A percentile compares a stretch with the other conserved stretches of the same genome.
Conservation (phyloP, 1,140 invertebrate species). For the Dendrolimus kikuchii region DNA sequence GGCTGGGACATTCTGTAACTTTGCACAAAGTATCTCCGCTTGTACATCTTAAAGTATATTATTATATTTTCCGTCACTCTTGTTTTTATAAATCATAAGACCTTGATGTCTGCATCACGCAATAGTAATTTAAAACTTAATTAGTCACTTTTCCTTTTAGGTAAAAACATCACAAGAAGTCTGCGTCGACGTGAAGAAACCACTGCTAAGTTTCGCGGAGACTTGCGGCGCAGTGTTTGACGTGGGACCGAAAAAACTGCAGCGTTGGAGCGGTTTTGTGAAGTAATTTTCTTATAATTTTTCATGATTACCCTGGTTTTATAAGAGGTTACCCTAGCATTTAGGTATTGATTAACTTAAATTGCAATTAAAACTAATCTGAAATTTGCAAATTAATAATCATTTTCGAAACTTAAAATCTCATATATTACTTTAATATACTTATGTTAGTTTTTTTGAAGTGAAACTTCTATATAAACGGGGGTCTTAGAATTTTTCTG, state of each 20-base stretch:
- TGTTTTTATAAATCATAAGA: no score
- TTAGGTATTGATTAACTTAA: background rate
- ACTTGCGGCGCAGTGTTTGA: conserved; percentile 84
- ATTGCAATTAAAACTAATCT: conserved; percentile 5
- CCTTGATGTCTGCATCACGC: no score
- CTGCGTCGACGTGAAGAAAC: conserved; percentile 76
- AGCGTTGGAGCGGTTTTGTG: conserved; percentile 75
- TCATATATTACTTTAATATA: no score
- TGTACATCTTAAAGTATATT: no score
- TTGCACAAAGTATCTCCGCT: no score
- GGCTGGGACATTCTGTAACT: no score
- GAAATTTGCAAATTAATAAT: no score
- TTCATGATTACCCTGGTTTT: conserved; percentile 3
- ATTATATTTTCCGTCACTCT: no score
- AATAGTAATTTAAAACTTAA: background rate
- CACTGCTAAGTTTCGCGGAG: conserved; percentile 81
- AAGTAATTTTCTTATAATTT: conserved; percentile 56
- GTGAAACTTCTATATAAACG: no score
- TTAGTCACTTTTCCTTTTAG: conserved; percentile 49
- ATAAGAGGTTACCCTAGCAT: background rate
- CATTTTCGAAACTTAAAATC: no score
- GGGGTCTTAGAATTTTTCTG: no score
- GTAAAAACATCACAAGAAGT: conserved; percentile 80
- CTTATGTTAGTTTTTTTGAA: no score
- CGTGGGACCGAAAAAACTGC: conserved; percentile 77